Percentiles rank a stretch among this genome's conserved stretches.
These are phyloP conservation scores for Drosophila affinis DNA, from an alignment of 2,888 invertebrate species.

Conservation along the genomic window DNA sequence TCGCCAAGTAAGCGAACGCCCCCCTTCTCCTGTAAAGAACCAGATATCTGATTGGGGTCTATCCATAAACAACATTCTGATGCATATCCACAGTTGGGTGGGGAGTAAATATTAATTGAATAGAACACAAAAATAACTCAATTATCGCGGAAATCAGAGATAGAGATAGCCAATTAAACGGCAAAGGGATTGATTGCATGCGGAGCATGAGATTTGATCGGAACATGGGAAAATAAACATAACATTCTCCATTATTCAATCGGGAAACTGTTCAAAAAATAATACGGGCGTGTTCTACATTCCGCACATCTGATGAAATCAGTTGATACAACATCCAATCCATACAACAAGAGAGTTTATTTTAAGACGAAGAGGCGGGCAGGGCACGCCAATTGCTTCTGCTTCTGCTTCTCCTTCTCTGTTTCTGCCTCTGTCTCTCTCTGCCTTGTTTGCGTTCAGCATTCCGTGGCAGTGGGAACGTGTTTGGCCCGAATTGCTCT, in stretches of 20 bases:
- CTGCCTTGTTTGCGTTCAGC: constrained; percentile 3
- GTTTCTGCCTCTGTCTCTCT: constrained; percentile 12
- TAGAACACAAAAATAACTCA: constrained; percentile 3
- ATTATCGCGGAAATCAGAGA: constrained; percentile 20
- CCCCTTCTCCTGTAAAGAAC: not conserved
- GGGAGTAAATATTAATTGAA: constrained; percentile 14
- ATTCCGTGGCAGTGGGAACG: constrained; percentile 26
- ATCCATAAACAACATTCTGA: not conserved
- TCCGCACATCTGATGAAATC: constrained; percentile 34
- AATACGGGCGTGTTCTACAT: constrained; percentile 43
- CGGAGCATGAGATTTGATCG: constrained; percentile 23
- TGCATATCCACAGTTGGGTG: not conserved
- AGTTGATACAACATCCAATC: constrained; percentile 36
- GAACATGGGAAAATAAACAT: constrained; percentile 22
- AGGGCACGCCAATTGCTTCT: constrained; percentile 21
- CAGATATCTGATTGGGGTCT: not conserved
- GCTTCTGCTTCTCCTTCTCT: constrained; percentile 13
- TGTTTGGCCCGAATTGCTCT: constrained; percentile 30
- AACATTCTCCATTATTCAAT: constrained; percentile 7
- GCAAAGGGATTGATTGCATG: constrained; percentile 34
- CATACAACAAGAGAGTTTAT: constrained; percentile 29
- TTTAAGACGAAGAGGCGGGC: constrained; percentile 19
- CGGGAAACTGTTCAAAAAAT: constrained; percentile 60
- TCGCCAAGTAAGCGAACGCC: constrained; percentile 39
- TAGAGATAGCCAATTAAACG: constrained; percentile 11